These are phyloP conservation scores for Drosophila pseudoobscura DNA, from an alignment of 1,140 invertebrate genomes.

Conservation along the genomic window DNA sequence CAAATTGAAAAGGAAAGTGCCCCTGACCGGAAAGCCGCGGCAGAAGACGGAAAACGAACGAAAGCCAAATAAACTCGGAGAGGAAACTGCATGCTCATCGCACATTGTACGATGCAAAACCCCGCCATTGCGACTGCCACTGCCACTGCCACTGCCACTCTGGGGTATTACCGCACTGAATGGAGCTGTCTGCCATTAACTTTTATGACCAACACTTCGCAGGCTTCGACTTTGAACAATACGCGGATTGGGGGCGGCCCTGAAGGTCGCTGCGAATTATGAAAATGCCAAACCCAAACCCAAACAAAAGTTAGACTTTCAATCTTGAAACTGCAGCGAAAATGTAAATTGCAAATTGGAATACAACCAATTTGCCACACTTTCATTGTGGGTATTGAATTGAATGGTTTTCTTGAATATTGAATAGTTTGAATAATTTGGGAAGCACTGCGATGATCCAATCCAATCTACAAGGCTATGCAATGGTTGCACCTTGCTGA, in stretches of 20 bases:
- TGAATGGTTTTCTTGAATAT: neutral
- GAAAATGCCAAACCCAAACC: constrained; percentile 4
- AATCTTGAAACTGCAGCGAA: constrained; percentile 3
- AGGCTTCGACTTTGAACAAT: constrained; percentile 24
- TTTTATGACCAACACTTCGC: constrained; percentile 57
- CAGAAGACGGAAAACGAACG: constrained; percentile 24
- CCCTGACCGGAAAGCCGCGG: constrained; percentile 69
- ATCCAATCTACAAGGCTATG: neutral
- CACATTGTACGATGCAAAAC: constrained; percentile 7
- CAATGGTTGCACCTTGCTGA: neutral
- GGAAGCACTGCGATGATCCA: no score
- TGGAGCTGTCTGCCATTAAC: constrained; percentile 45
- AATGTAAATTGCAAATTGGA: constrained; percentile 15
- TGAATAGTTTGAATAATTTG: no score
- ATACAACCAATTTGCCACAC: constrained; percentile 12
- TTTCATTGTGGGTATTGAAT: constrained; percentile 18
- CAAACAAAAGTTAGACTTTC: constrained; percentile 2
- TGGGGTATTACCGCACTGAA: constrained; percentile 29
- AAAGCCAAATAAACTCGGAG: constrained; percentile 13
- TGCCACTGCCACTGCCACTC: constrained; percentile 29
- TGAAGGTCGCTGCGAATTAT: constrained; percentile 34
- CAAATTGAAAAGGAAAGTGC: constrained; percentile 78
- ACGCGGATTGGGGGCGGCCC: constrained; percentile 14
- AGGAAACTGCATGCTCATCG: constrained; percentile 69
- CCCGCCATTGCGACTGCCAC: constrained; percentile 13